Evolutionary conservation across 2,888 invertebrate species (phyloP).

Genomic region (Pseudoips prasinana): DNA sequence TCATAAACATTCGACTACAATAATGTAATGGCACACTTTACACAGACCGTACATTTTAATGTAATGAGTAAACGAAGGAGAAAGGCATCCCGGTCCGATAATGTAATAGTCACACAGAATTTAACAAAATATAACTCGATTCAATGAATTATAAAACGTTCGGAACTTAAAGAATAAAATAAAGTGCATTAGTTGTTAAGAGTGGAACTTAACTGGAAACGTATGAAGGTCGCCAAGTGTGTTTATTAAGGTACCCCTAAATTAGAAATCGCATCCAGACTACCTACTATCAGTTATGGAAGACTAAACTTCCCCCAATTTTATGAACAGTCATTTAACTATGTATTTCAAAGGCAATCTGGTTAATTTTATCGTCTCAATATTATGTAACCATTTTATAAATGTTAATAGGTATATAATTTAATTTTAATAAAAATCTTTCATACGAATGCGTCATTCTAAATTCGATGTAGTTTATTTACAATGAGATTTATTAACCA

Average conservation of each 20-base stretch:
- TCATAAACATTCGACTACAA: conserved; percentile 14
- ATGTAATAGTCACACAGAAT: too few species aligned
- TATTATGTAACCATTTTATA: conserved; percentile 10
- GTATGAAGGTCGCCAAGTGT: neutral
- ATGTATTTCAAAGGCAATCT: conserved; percentile 20
- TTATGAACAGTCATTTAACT: conserved; percentile 16
- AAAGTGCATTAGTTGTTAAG: too few species aligned
- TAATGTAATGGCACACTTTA: conserved; percentile 22
- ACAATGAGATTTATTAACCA: conserved; percentile 22
- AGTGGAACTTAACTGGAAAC: too few species aligned
- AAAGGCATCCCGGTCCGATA: too few species aligned
- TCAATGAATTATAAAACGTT: too few species aligned
- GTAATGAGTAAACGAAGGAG: too few species aligned
- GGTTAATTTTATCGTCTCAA: conserved; percentile 17
- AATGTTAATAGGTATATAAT: conserved; percentile 8
- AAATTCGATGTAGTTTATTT: conserved; percentile 37
- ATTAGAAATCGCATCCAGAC: conserved; percentile 12
- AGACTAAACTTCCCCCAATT: conserved; percentile 33
- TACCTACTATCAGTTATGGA: conserved; percentile 32
- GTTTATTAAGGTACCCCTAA: conserved; percentile 2
- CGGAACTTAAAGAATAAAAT: too few species aligned
- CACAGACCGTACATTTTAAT: neutral
- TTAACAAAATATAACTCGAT: too few species aligned
- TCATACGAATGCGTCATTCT: conserved; percentile 21
- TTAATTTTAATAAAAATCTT: conserved; percentile 2